Base-by-base conservation (phyloP, 2,888 invertebrate species). In the Ceramica pisi region DNA sequence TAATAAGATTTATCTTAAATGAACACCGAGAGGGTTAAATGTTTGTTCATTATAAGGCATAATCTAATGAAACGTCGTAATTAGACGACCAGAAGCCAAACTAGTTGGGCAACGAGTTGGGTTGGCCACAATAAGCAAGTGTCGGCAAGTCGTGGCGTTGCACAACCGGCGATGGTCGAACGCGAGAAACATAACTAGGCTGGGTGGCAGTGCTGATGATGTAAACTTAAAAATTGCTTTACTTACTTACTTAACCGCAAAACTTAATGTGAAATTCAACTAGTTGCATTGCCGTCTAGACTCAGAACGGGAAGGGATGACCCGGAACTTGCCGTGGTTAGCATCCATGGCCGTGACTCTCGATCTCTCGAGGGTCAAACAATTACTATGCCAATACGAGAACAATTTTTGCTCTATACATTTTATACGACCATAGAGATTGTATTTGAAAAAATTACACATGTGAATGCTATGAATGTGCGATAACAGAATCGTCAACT, bases 221-320 rank as follows among this genome's bases (percentile, higher is more conserved):
- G 95, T 96, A 96, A 96, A 95, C 94, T 93, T 93, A 94, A 95
- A 95, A 96, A 96, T 95, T 95, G 95, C 94, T 94, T 94, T 95
- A 94, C 89, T 94, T 94, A 94, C 94, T 94, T 94, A 95, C 94
- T 94, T 94, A 94, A 94, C 94, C 91, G 85, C 90, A 87, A 87
- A 90, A 88, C 91, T 91, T 90, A 91, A 94, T 94, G 94, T 94
- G 94, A 93, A 95, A 94, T 92, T 93, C 86, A 89, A 90, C 87
- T 85, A 90, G 90, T 93, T 93, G 90, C 91, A 93, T 89, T 90
- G 90, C 84, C 85, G 91, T 90, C 90, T 93, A 91, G 90, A 90
- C 91, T 85, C 70, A 56, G 64, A 76, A 78, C 66, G 84, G 83
- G 91, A 82, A 90, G 92, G 92, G 92, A 88, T 90, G 90, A 94